These are phyloP conservation scores for Rostratula benghalensis DNA, from an alignment of 2,113 vertebrate species.

Conservation along the genomic window DNA sequence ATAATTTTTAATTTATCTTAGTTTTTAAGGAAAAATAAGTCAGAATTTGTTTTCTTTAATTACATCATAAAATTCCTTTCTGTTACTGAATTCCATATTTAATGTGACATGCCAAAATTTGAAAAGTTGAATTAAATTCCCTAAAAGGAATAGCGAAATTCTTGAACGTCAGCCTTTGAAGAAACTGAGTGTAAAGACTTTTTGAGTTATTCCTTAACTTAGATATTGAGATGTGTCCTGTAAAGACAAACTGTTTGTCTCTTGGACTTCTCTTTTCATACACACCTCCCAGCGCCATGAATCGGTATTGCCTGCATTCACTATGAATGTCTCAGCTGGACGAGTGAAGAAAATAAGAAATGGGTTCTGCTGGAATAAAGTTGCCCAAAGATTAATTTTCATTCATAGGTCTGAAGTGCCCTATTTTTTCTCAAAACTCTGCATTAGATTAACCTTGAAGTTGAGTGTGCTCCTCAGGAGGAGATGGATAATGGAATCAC, in stretches of 20 bases:
- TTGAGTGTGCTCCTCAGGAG: constrained; percentile 37
- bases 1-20: not conserved
- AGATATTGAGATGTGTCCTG: constrained; percentile 38
- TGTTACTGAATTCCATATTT: constrained; percentile 7
- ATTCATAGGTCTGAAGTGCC: constrained; percentile 55
- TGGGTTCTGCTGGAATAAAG: constrained; percentile 8
- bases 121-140: not conserved
- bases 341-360: not conserved
- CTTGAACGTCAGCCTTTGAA: constrained; percentile 10
- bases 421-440: constrained; percentile 48
- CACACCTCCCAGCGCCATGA: constrained; percentile 22
- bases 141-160: not conserved
- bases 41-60: not conserved
- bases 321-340: constrained; percentile 13
- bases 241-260: constrained; percentile 45
- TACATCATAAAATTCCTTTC: constrained; percentile 6
- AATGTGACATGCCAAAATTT: not conserved
- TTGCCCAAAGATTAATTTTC: constrained; percentile 53
- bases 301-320: constrained; percentile 40
- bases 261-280: not conserved
- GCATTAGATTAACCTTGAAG: constrained; percentile 52
- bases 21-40: not conserved
- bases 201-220: not conserved
- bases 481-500: constrained; percentile 45
- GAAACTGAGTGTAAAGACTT: not conserved